Base-by-base conservation (phyloP, 2,888 invertebrate genomes). In the Anoplius nigerrimus region DNA sequence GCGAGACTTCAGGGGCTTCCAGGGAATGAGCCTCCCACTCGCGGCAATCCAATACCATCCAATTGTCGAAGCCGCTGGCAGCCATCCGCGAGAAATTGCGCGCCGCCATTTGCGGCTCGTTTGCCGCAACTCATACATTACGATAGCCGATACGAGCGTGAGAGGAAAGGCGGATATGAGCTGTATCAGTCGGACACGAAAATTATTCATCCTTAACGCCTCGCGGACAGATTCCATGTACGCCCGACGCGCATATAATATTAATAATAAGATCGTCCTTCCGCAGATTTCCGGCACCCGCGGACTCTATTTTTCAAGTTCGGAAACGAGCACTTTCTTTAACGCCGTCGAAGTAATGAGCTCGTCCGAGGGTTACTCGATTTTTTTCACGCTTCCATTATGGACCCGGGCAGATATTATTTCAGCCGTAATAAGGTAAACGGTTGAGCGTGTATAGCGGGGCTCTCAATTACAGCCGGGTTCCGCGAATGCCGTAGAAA, bases 1-100 rank as follows among this genome's bases (percentile, higher is more conserved):
- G 48, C 53, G 27, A 68, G 73, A 74, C 71, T 74, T 58, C 74
- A 68, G n/a, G n/a, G n/a, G n/a, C 71, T 78, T 78, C 75, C 78
- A 69, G 64, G 75, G 74, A 78, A 75, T 70, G 78, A 75, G 71
- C 71, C 78, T 79, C 76, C 69, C 60, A 45, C 60, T 57, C 59
- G 67, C 45, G 52, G 57, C 74, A 57, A 67, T 63, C 76, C 72
- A 74, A 75, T 76, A 78, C 73, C 76, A 69, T 71, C 46, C 74
- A 78, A 79, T 75, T 76, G 76, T 55, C 21, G 52, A 54, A 57
- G 54, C 34, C 71, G 59, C 43, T 59, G 13, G 55, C 51, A 52
- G 46, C 59, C 51, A 56, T 52, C 57, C 45, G 48, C 66, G 64
- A 69, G 64, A 72, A 70, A 74, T 71, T 76, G 61, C 66, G 54